phyloP scores from a whole-genome alignment of 2,797 vertebrate species.

The Squalus acanthias region DNA sequence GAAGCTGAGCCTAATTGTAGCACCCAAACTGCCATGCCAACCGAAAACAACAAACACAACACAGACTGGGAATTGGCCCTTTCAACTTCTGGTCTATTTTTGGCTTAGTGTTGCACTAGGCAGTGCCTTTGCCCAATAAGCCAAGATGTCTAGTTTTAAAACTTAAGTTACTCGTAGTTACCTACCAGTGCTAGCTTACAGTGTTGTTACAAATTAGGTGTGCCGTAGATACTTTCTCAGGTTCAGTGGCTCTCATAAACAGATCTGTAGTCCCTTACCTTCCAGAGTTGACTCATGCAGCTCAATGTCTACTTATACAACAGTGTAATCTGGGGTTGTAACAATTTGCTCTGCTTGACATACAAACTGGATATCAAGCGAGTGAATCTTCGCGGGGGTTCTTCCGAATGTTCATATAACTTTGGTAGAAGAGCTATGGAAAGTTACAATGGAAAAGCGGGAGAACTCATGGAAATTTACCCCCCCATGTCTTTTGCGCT shows the following conservation, averaged over 20 bases:
- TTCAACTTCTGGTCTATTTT: not conserved
- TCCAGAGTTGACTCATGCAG: not conserved
- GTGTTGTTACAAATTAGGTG: not conserved
- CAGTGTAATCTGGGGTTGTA: no score
- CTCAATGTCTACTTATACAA: not conserved
- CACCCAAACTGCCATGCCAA: not conserved
- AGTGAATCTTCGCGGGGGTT: no score
- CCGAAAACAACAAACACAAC: not conserved
- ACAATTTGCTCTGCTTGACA: no score
- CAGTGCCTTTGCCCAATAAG: not conserved
- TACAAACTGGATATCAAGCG: no score
- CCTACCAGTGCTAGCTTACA: not conserved
- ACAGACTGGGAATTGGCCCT: not conserved
- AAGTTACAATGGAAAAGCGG: no score
- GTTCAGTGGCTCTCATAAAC: not conserved
- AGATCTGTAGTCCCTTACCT: not conserved
- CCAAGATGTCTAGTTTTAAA: not conserved
- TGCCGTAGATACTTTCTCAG: not conserved
- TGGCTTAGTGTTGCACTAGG: not conserved
- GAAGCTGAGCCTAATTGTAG: not conserved
- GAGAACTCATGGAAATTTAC: no score
- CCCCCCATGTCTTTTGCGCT: no score
- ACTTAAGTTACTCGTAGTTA: not conserved
- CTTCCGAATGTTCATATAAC: no score
- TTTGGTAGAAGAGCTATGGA: no score